These are phyloP conservation scores for Zaprionus gabonicus DNA, from an alignment of 1,140 invertebrate genomes.

Conservation along the genomic window DNA sequence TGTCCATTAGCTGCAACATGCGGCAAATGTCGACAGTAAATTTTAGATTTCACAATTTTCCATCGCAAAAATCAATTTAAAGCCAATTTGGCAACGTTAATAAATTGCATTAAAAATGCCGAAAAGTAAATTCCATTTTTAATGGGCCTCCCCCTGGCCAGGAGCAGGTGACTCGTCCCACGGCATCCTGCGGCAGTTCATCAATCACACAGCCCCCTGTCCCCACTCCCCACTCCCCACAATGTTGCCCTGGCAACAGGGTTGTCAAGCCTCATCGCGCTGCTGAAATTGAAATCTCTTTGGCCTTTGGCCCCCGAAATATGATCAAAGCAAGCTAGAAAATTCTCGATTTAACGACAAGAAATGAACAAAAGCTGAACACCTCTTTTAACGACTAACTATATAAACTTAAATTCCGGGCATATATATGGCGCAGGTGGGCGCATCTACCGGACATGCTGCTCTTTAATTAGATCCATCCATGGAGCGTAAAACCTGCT, in stretches of 20 bases:
- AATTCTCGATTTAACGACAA: neutral
- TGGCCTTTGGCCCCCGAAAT: conserved; percentile 17
- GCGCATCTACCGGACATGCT: conserved; percentile 48
- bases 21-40: conserved; percentile 47
- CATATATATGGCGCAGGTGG: conserved; percentile 15
- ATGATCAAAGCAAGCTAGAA: conserved; percentile 4
- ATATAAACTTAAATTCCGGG: conserved; percentile 13
- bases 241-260: neutral
- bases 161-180: neutral
- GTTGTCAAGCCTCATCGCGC: neutral
- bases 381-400: conserved; percentile 19
- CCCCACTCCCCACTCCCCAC: neutral
- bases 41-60: conserved; percentile 33
- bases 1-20: neutral
- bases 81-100: conserved; percentile 73
- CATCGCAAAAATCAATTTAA: conserved; percentile 67
- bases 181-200: conserved; percentile 12
- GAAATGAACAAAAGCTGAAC: neutral
- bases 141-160: conserved; percentile 30
- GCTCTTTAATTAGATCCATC: conserved; percentile 43
- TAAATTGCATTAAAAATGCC: conserved; percentile 79
- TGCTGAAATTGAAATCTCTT: conserved; percentile 33
- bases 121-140: conserved; percentile 59
- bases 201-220: conserved; percentile 7
- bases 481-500: conserved; percentile 23